A percentile compares a stretch with the other conserved stretches of the same genome.
These are phyloP conservation scores for Drosophila longiperda DNA, from an alignment of 2,888 invertebrate genomes.

Conservation along the genomic window DNA sequence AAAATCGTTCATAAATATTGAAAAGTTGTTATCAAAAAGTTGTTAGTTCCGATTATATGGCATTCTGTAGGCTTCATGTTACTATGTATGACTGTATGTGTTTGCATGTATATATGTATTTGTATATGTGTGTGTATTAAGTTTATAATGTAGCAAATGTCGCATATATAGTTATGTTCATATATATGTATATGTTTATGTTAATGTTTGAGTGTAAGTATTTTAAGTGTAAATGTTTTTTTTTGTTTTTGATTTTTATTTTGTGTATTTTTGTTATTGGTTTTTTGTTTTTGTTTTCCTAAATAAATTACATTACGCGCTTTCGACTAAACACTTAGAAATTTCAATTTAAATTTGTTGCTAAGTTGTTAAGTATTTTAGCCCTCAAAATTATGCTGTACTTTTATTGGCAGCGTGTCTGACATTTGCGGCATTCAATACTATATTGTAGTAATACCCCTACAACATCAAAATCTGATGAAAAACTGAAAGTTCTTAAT, in stretches of 20 bases:
- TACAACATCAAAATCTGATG: slow-evolving; percentile 30
- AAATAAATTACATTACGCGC: slow-evolving; percentile 56
- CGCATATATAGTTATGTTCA: slow-evolving; percentile 33
- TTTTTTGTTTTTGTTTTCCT: slow-evolving; percentile 40
- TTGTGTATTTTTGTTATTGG: slow-evolving; percentile 24
- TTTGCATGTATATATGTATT: slow-evolving; percentile 38
- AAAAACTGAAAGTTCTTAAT: slow-evolving; percentile 43
- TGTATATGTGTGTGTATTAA: slow-evolving; percentile 43
- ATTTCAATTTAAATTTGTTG: slow-evolving; percentile 71
- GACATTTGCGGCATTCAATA: slow-evolving; percentile 66
- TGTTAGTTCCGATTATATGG: slow-evolving; percentile 66
- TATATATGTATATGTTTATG: slow-evolving; percentile 39
- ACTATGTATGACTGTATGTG: slow-evolving; percentile 61
- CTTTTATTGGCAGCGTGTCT: slow-evolving; percentile 33
- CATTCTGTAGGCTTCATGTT: slow-evolving; percentile 70
- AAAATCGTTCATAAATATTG: slow-evolving; percentile 58
- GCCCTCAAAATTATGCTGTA: slow-evolving; percentile 57
- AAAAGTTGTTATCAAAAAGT: slow-evolving; percentile 70
- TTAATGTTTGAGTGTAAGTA: slow-evolving; percentile 50
- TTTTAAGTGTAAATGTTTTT: slow-evolving; percentile 54
- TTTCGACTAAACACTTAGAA: slow-evolving; percentile 77
- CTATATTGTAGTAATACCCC: slow-evolving; percentile 28
- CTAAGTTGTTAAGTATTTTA: slow-evolving; percentile 46
- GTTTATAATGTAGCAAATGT: slow-evolving; percentile 45
- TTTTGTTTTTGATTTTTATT: neutral